A percentile compares a stretch with the other conserved stretches of the same genome.
Conservation (phyloP, 2,888 invertebrate species). For the Philonicus albiceps region DNA sequence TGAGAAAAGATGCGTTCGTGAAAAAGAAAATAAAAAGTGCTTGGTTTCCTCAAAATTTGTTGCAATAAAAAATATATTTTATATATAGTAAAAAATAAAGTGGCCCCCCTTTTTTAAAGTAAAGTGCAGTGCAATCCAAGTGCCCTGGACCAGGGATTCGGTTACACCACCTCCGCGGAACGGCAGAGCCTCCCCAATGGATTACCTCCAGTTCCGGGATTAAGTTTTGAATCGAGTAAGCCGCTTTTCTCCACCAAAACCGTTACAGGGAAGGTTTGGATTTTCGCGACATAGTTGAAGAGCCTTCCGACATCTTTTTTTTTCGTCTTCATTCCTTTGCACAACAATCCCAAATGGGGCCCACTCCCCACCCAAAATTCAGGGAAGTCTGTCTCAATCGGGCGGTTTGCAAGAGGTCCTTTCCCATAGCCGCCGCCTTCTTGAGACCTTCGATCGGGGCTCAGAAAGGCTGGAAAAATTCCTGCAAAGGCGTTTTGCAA, state of each 20-base stretch:
- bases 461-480: not conserved
- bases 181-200: not conserved
- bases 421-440: not conserved
- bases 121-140: conserved; percentile 15
- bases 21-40: not conserved
- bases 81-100: not conserved
- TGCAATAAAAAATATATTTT: not conserved
- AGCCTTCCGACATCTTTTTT: conserved; percentile 45
- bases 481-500: not conserved
- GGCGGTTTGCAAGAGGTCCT: not conserved
- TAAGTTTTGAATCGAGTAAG: conserved; percentile 11
- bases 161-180: not conserved
- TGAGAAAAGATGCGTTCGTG: conserved; percentile 22
- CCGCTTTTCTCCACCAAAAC: not conserved
- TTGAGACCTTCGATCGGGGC: not conserved
- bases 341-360: not conserved
- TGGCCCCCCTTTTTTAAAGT: not conserved
- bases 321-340: not conserved
- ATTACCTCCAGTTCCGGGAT: conserved; percentile 21
- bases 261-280: not conserved
- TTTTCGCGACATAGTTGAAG: not conserved
- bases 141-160: not conserved
- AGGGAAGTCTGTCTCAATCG: not conserved
- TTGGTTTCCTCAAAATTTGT: not conserved
- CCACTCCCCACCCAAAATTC: not conserved